These are phyloP conservation scores for Amiota minor DNA, from an alignment of 2,888 invertebrate genomes.

Conservation along the genomic window DNA sequence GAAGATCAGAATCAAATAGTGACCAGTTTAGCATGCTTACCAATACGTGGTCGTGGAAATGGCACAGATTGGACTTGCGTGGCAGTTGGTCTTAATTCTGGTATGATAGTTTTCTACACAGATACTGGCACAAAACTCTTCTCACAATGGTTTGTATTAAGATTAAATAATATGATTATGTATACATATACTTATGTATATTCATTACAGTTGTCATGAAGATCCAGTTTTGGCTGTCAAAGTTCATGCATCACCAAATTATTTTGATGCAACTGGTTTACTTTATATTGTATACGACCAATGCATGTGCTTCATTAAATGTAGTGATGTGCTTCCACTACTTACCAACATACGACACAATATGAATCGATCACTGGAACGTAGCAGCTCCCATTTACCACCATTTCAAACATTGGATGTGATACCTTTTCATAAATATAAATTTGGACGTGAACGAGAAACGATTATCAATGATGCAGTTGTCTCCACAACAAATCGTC, in stretches of 20 bases:
- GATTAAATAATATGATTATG: background rate
- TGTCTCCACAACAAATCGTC: slow-evolving; percentile 80
- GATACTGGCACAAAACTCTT: slow-evolving; percentile 88
- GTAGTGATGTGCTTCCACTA: slow-evolving; percentile 82
- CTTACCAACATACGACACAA: slow-evolving; percentile 87
- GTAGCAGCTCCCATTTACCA: slow-evolving; percentile 30
- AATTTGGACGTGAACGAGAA: slow-evolving; percentile 83
- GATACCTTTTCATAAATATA: slow-evolving; percentile 88
- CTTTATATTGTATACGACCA: slow-evolving; percentile 76
- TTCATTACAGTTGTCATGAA: slow-evolving; percentile 78
- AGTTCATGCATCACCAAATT: slow-evolving; percentile 78
- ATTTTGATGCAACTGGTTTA: slow-evolving; percentile 63
- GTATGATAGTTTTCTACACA: slow-evolving; percentile 89
- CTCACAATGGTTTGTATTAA: slow-evolving; percentile 78
- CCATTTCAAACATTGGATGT: slow-evolving; percentile 62
- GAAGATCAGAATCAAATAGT: slow-evolving; percentile 75
- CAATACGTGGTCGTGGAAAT: slow-evolving; percentile 70
- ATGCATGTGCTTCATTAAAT: slow-evolving; percentile 83
- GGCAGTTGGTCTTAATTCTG: slow-evolving; percentile 88
- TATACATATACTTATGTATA: background rate
- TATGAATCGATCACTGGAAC: slow-evolving; percentile 44
- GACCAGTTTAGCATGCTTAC: slow-evolving; percentile 74
- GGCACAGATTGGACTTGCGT: slow-evolving; percentile 94
- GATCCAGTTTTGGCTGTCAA: slow-evolving; percentile 86
- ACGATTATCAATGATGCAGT: slow-evolving; percentile 83